Percentiles rank a stretch among this genome's conserved stretches.
phyloP scores from a whole-genome alignment of 2,888 invertebrate species.

The Panopea generosa region DNA sequence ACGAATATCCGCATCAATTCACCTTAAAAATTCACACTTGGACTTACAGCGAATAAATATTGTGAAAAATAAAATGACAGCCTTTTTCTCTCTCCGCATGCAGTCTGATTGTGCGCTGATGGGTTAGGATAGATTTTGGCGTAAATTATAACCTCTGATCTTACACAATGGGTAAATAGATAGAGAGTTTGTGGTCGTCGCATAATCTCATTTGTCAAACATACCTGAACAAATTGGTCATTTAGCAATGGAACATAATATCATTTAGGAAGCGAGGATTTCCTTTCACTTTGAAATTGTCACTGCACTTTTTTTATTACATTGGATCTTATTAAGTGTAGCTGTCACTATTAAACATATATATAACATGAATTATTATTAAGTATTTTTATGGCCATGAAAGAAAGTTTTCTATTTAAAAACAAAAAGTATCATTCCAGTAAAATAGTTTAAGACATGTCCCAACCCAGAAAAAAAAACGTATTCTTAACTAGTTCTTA shows the following conservation, averaged over 20 bases:
- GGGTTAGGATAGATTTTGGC: conserved; percentile 41
- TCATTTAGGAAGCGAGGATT: conserved; percentile 35
- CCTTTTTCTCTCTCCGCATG: conserved; percentile 45
- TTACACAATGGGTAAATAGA: conserved; percentile 9
- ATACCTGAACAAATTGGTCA: conserved; percentile 41
- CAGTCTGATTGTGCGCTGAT: conserved; percentile 32
- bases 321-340: too few relatives aligned
- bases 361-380: too few relatives aligned
- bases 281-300: not conserved
- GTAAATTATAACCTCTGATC: conserved; percentile 51
- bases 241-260: conserved; percentile 23
- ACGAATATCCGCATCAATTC: not conserved
- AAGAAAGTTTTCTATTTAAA: too few relatives aligned
- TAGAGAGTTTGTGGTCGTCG: not conserved
- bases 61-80: conserved; percentile 47
- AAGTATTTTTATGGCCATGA: not conserved
- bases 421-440: too few relatives aligned
- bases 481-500: too few relatives aligned
- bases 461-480: too few relatives aligned
- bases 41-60: conserved; percentile 16
- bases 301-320: not conserved
- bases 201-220: conserved; percentile 20
- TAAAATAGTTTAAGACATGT: too few relatives aligned
- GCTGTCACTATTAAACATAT: not conserved
- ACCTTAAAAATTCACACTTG: conserved; percentile 24